Percentiles rank a stretch among this genome's conserved stretches.
These are phyloP conservation scores for Melanocharis versteri DNA, from an alignment of 2,113 vertebrate genomes.

Conservation along the genomic window DNA sequence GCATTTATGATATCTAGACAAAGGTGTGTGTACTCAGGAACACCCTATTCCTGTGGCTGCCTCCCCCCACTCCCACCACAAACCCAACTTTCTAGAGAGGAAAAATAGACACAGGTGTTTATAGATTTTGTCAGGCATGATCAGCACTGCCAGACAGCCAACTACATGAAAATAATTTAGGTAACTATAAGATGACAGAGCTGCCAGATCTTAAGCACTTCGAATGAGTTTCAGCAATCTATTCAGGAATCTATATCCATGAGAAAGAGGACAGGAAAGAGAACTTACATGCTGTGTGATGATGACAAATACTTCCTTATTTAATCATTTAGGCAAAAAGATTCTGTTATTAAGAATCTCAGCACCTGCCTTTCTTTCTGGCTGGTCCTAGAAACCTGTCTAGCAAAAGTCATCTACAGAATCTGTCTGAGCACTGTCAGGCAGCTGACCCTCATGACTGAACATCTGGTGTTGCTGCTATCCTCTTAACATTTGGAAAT, in stretches of 20 bases:
- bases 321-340: not conserved
- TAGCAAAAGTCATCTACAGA: not conserved
- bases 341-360: not conserved
- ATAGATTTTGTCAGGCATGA: not conserved
- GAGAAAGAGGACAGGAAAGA: not conserved
- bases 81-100: not conserved
- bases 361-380: not conserved
- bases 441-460: not conserved
- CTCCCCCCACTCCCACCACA: not conserved
- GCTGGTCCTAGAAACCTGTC: not conserved
- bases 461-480: not conserved
- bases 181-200: not conserved
- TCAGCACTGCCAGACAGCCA: not conserved
- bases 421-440: not conserved
- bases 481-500: slow-evolving; percentile 17
- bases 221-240: not conserved
- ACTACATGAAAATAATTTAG: not conserved
- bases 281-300: not conserved
- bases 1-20: not conserved
- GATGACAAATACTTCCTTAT: not conserved
- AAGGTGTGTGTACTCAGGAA: not conserved
- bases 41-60: not conserved
- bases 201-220: not conserved
- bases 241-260: not conserved
- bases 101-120: not conserved